Base-by-base conservation (phyloP, 2,113 vertebrate genomes). In the Psammodynastes pulverulentus region DNA sequence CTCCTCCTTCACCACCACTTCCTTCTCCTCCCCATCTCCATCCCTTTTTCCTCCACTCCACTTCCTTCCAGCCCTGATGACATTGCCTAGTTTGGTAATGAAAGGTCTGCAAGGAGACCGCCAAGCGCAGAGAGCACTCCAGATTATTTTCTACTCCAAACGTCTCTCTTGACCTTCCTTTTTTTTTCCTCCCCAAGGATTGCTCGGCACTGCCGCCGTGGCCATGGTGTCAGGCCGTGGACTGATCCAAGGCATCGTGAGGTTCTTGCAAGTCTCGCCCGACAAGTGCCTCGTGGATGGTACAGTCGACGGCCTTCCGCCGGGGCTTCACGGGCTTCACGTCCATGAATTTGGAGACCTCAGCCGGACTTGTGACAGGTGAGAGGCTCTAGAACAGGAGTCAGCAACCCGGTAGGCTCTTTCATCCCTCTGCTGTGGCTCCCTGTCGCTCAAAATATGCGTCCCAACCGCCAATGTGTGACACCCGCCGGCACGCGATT, bases 261-360 rank as follows among this genome's bases (percentile, higher is more conserved):
- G 98, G 12, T 99, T 99, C 96, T 96, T 99, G 58, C 99, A 99
- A 96, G 91, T 98, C 23, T 98, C 97, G 0, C 95, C 97, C 7
- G 94, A 97, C 0, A 90, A 90, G 0, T 99, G 99, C 93, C 87
- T 99, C 89, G 98, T 99, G 0, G 99, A 99, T 0, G 98, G 98
- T 17, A 98, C 98, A n/a, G 89, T 99, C 0, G 98, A 99, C 0
- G 98, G 98, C 2, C 92, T 99, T 94, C 94, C 96, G 9, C 98
- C 98, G 0, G 99, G 99, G 4, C 92, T 93, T 0, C 99, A 99
- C 1, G 99, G 98, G 49, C 96, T 99, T 72, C 99, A 99, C 0
- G 95, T 99, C 26, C 98, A 99, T 94, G 95, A 97, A 17, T 97
- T 98, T 4, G 98, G 98, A 0, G 98, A 99, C 87, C 96, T 99